Evolutionary conservation across 1,140 invertebrate species (phyloP), one percentile per base, ranked within the genome.

Genomic region (Saccostrea cuccullata): DNA sequence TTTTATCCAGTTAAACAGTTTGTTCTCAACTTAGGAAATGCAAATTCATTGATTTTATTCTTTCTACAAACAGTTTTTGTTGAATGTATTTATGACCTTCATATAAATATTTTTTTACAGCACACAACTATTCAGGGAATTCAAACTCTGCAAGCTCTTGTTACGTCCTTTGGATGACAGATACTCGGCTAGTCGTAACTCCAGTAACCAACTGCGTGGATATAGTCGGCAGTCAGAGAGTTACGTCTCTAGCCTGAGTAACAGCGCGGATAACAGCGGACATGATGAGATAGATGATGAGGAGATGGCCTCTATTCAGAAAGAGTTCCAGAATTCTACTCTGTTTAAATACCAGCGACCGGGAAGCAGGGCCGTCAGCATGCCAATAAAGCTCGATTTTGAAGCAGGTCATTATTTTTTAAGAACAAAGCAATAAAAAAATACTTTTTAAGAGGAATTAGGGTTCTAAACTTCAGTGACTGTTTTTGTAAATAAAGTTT

Each of bases 191-290:
- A 93, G 94, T 88, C 91, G 93, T 9, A 92, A 90, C 12, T 94
- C 93, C 64, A 94, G 92, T 91, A 92, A 92, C n/a, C 91, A 92
- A 83, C 91, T 94, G 36, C 88, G 94, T 40, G 95, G 95, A 17
- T 95, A 95, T 89, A 95, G 94, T 89, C 92, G 94, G 23, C 94
- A 94, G 90, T 94, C 93, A 9, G 94, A 94, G 87, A 95, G 92
- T 86, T 94, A 93, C 87, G 90, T 94, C 12, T 95, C 94, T 55
- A 93, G 92, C 91, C 90, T 94, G 55, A 94, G 94, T 91, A 94
- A 94, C 92, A 93, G 92, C 85, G 93, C 91, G 4, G 93, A 94
- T 82, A 93, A 94, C 85, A 93, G 92, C 90, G 93, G 91, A 56
- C 91, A 93, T 88, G 91, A 92, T 88, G 91, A 91, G 47, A 82